These are phyloP conservation scores for Urocyon cinereoargenteus DNA, from an alignment of 2,797 vertebrate species.

Conservation along the genomic window DNA sequence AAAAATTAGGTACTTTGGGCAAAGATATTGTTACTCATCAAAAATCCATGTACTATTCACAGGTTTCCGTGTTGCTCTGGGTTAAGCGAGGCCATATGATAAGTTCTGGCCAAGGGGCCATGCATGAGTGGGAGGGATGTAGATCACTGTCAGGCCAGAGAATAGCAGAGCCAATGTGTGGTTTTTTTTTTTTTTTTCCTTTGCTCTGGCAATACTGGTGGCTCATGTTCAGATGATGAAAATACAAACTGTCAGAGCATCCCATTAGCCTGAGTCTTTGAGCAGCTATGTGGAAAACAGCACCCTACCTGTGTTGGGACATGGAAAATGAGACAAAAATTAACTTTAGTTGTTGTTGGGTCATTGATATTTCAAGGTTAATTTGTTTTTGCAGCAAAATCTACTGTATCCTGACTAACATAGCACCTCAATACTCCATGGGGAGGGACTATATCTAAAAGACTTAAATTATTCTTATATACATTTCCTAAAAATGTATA, in stretches of 20 bases:
- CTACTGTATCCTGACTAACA: not conserved
- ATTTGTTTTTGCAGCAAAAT: not conserved
- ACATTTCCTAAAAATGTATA: not conserved
- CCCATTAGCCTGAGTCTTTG: not conserved
- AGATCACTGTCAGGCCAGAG: not conserved
- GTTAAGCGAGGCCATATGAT: not conserved
- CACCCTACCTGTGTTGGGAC: not conserved
- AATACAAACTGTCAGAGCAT: not conserved
- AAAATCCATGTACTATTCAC: not conserved
- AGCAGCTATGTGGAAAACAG: not conserved
- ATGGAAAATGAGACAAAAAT: not conserved
- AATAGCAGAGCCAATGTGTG: not conserved
- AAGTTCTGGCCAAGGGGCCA: not conserved
- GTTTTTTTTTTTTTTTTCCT: not conserved
- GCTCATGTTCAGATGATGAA: not conserved
- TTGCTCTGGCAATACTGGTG: not conserved
- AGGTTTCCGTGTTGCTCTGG: not conserved
- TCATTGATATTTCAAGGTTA: not conserved
- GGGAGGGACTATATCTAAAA: not conserved
- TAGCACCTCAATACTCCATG: not conserved
- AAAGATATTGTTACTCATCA: slow-evolving; percentile 10
- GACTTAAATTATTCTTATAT: not conserved
- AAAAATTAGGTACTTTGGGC: not conserved
- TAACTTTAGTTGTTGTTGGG: not conserved
- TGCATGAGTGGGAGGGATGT: not conserved